These are phyloP conservation scores for Camponotus fellah DNA, from an alignment of 2,888 invertebrate species.

Conservation along the genomic window DNA sequence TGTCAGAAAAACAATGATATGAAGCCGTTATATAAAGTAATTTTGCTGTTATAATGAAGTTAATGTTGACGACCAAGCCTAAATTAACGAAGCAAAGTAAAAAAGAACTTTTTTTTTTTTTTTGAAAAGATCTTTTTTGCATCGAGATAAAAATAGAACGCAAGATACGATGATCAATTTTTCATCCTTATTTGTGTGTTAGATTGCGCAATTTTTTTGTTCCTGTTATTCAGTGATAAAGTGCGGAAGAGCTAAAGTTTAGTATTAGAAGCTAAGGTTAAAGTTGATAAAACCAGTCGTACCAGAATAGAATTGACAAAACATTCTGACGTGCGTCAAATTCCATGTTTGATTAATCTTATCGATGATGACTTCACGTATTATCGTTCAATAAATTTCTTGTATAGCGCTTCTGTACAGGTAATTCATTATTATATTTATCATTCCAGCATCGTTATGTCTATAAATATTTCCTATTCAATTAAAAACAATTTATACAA, in stretches of 20 bases:
- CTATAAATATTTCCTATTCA: background rate
- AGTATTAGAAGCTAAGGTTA: background rate
- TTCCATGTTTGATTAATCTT: slow-evolving; percentile 29
- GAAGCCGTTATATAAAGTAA: slow-evolving; percentile 3
- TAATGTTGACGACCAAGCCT: background rate
- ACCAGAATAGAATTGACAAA: background rate
- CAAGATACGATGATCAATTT: background rate
- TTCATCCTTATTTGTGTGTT: background rate
- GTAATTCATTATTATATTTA: background rate
- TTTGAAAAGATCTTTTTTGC: background rate
- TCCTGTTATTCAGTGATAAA: background rate
- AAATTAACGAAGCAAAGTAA: slow-evolving; percentile 8
- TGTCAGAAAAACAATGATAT: slow-evolving; percentile 46
- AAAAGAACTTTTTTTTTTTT: background rate
- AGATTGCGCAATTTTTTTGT: background rate
- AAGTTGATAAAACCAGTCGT: background rate
- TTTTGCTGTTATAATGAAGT: slow-evolving; percentile 8
- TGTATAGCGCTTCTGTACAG: background rate
- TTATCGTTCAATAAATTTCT: background rate
- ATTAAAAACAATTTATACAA: slow-evolving; percentile 29
- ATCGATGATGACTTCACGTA: slow-evolving; percentile 55
- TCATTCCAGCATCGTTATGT: background rate
- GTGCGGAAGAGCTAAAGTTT: background rate
- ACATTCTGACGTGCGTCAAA: background rate
- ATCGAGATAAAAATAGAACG: background rate